Base-by-base conservation (phyloP, 1,140 invertebrate genomes). In the Palaemon carinicauda region DNA sequence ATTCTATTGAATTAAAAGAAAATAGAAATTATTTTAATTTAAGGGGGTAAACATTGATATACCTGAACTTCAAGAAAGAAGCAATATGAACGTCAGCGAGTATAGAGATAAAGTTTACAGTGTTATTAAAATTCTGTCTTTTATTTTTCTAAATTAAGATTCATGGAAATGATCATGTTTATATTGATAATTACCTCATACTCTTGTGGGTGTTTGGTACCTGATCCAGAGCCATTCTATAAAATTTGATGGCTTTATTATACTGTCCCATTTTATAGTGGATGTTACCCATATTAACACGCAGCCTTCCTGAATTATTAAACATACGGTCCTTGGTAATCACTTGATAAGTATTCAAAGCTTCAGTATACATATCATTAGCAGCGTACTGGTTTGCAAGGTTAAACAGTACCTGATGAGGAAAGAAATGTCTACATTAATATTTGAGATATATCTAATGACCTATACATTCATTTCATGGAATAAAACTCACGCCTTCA, bases 221-320 rank as follows among this genome's bases (percentile, higher is more conserved):
- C 92, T 98, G 98, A 92, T 99, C 98, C 56, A 99, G 92, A 15
- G 98, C 97, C 97, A 98, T 99, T 90, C 97, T 94, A 91, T 99
- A 99, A 93, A 98, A 96, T 93, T 99, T 99, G 71, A 99, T 95
- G 7, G 98, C 98, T 92, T 98, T 98, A 21, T 95, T 94, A 90
- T 96, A 97, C 90, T 99, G 96, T 50, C 96, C 97, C 93, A 98
- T 96, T 91, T 96, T 96, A 89, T 97, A 97, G 92, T 98, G 98
- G 91, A 99, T 98, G 91, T 99, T 99, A 2, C 98, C 98, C 95
- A 99, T 99, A 90, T 99, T 99, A 0, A 99, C 95, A 93, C 98
- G 98, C 0, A 99, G 92, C 88, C 98, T 94, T 90, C 97, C 96
- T 60, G 95, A 95, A 91, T 97, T 96, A n/a, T 93, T 94, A 91